A percentile compares a stretch with the other conserved stretches of the same genome.
These are phyloP conservation scores for Cremastinae sp. DNA, from an alignment of 2,888 invertebrate species.

Conservation along the genomic window DNA sequence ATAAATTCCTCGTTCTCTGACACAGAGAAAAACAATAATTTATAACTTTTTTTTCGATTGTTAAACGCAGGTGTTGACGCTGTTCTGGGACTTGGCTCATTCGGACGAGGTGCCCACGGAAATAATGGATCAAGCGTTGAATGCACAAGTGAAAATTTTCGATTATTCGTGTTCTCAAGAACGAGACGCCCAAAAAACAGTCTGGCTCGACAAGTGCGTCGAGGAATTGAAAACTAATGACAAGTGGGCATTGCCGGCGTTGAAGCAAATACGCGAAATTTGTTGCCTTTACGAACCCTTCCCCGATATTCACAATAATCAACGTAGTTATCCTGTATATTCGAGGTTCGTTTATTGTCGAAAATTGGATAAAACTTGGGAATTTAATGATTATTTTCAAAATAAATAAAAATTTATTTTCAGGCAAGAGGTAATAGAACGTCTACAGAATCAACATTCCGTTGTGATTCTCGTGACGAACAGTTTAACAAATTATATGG, in stretches of 20 bases:
- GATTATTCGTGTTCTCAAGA: conserved; percentile 99
- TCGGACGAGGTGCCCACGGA: conserved; percentile 98
- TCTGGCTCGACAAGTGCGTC: conserved; percentile 98
- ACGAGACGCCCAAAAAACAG: conserved; percentile 96
- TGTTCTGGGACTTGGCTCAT: conserved; percentile 98
- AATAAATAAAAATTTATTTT: conserved; percentile 72
- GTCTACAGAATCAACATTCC: conserved; percentile 94
- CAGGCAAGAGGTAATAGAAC: conserved; percentile 91
- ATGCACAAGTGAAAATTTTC: conserved; percentile 97
- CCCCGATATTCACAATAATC: conserved; percentile 84
- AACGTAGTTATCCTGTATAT: conserved; percentile 83
- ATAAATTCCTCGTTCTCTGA: neutral
- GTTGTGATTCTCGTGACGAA: conserved; percentile 96
- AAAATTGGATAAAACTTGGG: no score
- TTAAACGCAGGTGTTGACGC: conserved; percentile 86
- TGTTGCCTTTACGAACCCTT: conserved; percentile 96
- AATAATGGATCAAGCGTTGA: conserved; percentile 97
- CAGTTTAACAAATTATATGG: conserved; percentile 95
- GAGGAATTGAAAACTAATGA: conserved; percentile 94
- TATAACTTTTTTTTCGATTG: conserved; percentile 1
- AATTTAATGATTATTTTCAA: conserved; percentile 23
- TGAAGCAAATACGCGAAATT: conserved; percentile 97
- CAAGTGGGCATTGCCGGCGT: conserved; percentile 95
- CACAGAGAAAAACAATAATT: neutral
- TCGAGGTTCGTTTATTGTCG: conserved; percentile 83